phyloP scores from a whole-genome alignment of 1,140 invertebrate species.

The Trichomalopsis sarcophagae region DNA sequence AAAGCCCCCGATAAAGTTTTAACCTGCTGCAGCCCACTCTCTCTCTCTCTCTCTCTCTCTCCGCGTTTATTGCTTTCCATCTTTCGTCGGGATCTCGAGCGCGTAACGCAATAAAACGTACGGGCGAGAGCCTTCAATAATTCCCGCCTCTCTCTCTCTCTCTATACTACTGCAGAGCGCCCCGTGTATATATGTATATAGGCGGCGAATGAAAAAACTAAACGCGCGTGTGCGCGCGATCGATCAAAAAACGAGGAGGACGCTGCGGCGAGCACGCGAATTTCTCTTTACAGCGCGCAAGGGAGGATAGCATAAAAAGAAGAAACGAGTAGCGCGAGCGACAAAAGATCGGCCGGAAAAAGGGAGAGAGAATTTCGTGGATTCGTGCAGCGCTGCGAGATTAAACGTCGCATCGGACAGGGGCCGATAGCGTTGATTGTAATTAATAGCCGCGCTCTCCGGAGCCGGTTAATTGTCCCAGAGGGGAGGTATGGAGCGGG shows the following conservation, averaged over 20 bases:
- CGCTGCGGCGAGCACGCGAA: not conserved
- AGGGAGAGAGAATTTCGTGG: conserved; percentile 23
- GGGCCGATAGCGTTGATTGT: conserved; percentile 65
- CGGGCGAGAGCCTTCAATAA: not conserved
- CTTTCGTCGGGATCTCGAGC: not conserved
- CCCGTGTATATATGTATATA: no score
- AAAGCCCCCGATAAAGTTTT: not conserved
- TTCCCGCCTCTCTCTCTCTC: no score
- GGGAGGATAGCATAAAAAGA: not conserved
- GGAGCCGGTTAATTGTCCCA: conserved; percentile 65
- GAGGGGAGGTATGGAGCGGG: not conserved
- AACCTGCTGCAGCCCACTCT: no score
- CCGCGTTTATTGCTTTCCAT: conserved; percentile 10
- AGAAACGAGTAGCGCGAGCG: not conserved
- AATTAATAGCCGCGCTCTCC: conserved; percentile 65
- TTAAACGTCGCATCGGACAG: conserved; percentile 55
- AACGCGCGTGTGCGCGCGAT: not conserved
- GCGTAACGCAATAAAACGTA: not conserved
- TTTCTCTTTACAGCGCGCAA: not conserved
- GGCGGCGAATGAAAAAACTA: not conserved
- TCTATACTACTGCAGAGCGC: no score
- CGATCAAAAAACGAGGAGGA: not conserved
- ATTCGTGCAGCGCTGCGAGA: conserved; percentile 49
- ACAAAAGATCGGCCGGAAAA: no score
- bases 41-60: not conserved